Base-by-base conservation (phyloP, 2,113 vertebrate genomes). In the Beaufortia kweichowensis region DNA sequence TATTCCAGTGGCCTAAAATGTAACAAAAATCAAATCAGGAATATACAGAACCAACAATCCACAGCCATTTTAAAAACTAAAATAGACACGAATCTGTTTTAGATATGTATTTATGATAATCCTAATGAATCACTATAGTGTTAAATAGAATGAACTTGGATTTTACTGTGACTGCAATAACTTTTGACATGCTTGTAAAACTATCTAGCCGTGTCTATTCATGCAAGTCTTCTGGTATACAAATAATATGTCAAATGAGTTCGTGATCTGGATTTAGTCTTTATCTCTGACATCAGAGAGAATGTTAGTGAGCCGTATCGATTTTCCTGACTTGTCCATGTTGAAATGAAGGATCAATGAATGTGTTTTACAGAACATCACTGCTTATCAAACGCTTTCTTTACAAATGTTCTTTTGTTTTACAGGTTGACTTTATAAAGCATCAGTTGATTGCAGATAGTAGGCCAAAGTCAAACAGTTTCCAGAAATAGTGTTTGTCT, bases 401-500 rank as follows among this genome's bases (percentile, higher is more conserved):
- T 74, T 65, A 41, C 12, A 59, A 35, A 64, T 19, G 15, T 31
- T 61, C n/a, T 26, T 67, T 60, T 35, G 28, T 48, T 77, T 77
- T 28, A 11, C 28, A 12, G 26, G 8, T 24, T 33, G 60, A 68
- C 26, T 75, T 69, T 78, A 33, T 31, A 55, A 31, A 39, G 46
- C 28, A 56, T 59, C 46, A 62, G 56, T 31, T 63, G 48, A 53
- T 55, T 66, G 31, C 53, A n/a, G 46, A 67, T 24, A 46, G 66
- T 60, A 72, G 79, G 65, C 57, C 46, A 68, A 29, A 41, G 29
- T 60, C 19, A 35, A 68, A 50, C 31, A 17, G 57, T 46, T 39
- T 43, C 63, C 70, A 67, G 68, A 79, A 75, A 81, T 77, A 79
- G 60, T 31, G 9, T 50, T 21, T 11, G 41, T 57, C 74, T 79